phyloP scores from a whole-genome alignment of 1,140 invertebrate species.

The Eurosta solidaginis region DNA sequence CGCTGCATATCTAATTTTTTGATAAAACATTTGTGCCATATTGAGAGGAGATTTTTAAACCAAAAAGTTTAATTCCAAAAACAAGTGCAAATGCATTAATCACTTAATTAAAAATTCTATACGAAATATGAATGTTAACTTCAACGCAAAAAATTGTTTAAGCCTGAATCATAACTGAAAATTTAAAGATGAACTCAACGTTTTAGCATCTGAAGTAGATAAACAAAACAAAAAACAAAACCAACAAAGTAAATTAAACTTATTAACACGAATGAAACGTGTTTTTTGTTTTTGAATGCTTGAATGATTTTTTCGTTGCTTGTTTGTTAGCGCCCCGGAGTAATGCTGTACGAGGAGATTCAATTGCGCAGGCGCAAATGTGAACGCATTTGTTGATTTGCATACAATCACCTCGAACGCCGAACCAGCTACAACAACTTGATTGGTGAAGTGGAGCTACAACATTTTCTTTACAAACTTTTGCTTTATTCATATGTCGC shows the following conservation, averaged over 20 bases:
- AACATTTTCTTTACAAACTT: background rate
- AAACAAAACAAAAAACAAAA: background rate
- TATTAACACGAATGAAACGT: conserved; percentile 26
- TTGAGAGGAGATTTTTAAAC: too few species aligned
- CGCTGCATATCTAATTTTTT: too few species aligned
- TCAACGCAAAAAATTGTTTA: background rate
- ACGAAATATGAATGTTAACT: background rate
- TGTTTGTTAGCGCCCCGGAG: too few species aligned
- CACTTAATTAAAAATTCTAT: background rate
- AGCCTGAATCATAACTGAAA: background rate
- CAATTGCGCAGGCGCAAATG: background rate
- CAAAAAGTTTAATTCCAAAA: too few species aligned
- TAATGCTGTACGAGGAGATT: too few species aligned
- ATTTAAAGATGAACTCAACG: conserved; percentile 6
- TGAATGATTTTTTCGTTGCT: too few species aligned
- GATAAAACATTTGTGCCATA: too few species aligned
- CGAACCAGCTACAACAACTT: background rate
- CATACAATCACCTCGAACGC: background rate
- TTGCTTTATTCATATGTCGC: too few species aligned
- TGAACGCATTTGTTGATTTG: background rate
- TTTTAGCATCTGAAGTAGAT: background rate
- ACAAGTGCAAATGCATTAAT: background rate
- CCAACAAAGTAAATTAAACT: background rate
- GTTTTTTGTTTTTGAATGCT: conserved; percentile 22
- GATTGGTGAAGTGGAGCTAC: background rate